Conservation (phyloP, 53 echinoderm and acorn worm genomes). For the Mesocentrotus franciscanus region DNA sequence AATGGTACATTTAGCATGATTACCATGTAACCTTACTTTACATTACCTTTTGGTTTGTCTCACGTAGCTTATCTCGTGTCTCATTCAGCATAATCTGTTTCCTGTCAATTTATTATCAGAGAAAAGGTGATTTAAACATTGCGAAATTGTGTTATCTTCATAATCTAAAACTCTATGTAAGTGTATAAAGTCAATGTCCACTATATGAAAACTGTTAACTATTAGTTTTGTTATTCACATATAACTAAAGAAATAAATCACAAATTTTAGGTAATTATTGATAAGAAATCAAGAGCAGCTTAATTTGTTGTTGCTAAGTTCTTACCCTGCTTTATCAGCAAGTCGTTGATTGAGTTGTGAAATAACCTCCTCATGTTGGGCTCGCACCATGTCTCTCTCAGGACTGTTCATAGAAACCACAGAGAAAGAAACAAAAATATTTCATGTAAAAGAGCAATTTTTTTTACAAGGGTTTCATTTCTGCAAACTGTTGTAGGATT, state of each 20-base stretch:
- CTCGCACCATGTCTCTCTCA: conserved; percentile 92
- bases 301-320: neutral
- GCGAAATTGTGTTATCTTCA: neutral
- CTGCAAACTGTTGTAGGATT: too few relatives aligned
- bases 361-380: conserved; percentile 98
- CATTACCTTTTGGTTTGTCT: conserved; percentile 93
- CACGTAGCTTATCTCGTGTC: conserved; percentile 91
- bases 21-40: neutral
- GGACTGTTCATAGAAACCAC: conserved; percentile 64
- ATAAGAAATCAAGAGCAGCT: neutral
- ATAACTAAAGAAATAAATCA: neutral
- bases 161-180: too few relatives aligned
- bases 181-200: too few relatives aligned
- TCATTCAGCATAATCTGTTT: conserved; percentile 98
- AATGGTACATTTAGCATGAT: neutral
- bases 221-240: too few relatives aligned
- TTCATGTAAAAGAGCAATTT: too few relatives aligned
- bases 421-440: conserved; percentile 17
- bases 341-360: conserved; percentile 96
- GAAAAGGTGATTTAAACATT: neutral
- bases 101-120: conserved; percentile 53
- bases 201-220: too few relatives aligned
- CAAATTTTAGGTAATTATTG: neutral
- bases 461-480: too few relatives aligned
- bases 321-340: conserved; percentile 98